Conservation (phyloP, 2,888 invertebrate species). For the Agrotis clavis region DNA sequence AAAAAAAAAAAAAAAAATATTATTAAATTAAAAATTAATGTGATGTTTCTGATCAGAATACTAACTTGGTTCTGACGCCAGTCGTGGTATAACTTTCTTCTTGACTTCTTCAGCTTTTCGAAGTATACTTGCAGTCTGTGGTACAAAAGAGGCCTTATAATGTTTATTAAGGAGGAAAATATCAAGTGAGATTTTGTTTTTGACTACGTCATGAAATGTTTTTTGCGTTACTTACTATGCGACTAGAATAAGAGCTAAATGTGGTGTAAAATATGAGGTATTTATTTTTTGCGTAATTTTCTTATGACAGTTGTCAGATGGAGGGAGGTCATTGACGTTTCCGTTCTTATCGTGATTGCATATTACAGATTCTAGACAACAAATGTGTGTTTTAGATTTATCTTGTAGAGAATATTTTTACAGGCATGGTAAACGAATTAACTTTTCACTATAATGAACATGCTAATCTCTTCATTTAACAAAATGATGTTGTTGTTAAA, state of each 20-base stretch:
- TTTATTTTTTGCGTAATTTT: no score
- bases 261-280: no score
- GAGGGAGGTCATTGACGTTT: no score
- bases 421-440: neutral
- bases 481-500: neutral
- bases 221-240: neutral
- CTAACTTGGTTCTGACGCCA: conserved; percentile 53
- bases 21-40: neutral
- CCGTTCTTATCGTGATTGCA: no score
- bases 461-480: neutral
- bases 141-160: conserved; percentile 26
- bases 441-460: neutral
- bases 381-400: conserved; percentile 17
- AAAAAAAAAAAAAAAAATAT: no score
- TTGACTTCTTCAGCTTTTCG: conserved; percentile 82
- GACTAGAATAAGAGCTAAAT: no score
- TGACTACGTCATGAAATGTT: neutral
- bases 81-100: conserved; percentile 69
- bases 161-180: neutral
- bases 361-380: no score
- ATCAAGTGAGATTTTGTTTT: neutral
- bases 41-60: conserved; percentile 14
- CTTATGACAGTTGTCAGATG: no score
- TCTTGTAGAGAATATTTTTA: neutral
- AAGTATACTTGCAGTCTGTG: conserved; percentile 75